Conservation (phyloP, 2,797 vertebrate species). For the Arvicola amphibius region DNA sequence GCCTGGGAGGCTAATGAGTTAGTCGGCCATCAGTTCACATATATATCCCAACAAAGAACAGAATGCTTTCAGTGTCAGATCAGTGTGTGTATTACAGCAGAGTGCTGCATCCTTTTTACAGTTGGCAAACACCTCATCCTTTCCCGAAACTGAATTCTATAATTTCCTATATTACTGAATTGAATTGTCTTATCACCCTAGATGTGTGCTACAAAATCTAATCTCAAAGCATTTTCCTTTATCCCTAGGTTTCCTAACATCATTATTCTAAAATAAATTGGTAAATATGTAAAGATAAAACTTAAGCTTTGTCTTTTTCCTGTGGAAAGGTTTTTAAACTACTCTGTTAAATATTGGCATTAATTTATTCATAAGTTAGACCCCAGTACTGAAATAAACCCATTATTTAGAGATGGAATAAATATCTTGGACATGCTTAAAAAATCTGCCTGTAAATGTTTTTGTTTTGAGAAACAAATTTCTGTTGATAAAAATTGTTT, state of each 20-base stretch:
- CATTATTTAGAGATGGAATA: constrained; percentile 6
- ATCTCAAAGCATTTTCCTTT: background rate
- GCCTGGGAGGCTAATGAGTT: constrained; percentile 14
- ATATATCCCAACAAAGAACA: background rate
- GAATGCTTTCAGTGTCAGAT: background rate
- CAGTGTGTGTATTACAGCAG: background rate
- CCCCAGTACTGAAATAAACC: constrained; percentile 25
- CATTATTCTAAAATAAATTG: constrained; percentile 42
- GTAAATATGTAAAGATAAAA: constrained; percentile 4
- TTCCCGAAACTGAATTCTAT: background rate
- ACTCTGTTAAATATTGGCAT: constrained; percentile 42
- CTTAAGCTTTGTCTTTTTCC: constrained; percentile 47
- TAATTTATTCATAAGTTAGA: constrained; percentile 46
- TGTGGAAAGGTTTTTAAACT: constrained; percentile 63
- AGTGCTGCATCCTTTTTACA: background rate
- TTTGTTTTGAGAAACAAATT: constrained; percentile 59
- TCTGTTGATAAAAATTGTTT: constrained; percentile 50
- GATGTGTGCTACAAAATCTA: background rate
- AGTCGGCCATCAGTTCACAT: background rate
- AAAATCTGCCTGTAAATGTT: constrained; percentile 55
- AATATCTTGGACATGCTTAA: constrained; percentile 53
- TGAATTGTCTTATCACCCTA: background rate
- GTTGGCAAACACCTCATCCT: background rate
- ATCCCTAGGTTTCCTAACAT: background rate
- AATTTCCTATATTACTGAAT: background rate